Evolutionary conservation across 2,888 invertebrate genomes (phyloP).

Genomic region (Liposcelis brunnea): DNA sequence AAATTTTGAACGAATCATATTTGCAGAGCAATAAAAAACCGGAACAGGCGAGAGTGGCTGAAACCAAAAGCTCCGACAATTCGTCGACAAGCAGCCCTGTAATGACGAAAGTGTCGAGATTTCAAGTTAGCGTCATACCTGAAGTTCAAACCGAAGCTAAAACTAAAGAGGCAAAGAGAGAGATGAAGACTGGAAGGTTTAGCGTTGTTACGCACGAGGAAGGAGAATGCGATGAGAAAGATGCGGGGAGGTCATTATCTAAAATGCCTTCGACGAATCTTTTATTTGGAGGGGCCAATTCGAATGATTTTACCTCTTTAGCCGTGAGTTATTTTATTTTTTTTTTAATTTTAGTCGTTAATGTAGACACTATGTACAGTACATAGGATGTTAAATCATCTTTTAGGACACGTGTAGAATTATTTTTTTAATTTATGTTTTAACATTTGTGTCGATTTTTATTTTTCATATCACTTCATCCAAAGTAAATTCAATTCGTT

Average conservation of each 20-base stretch:
- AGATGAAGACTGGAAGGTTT: conserved; percentile 19
- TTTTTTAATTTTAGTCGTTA: neutral
- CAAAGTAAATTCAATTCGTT: too few species aligned
- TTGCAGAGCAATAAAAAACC: neutral
- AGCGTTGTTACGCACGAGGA: conserved; percentile 21
- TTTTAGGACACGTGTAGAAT: too few species aligned
- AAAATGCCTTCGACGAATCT: too few species aligned
- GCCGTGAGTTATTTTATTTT: neutral
- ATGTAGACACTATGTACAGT: too few species aligned
- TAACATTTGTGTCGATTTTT: too few species aligned
- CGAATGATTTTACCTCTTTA: neutral
- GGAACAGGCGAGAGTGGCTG: neutral
- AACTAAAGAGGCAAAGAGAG: neutral
- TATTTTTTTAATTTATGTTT: too few species aligned
- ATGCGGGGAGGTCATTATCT: too few species aligned
- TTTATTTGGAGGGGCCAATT: neutral
- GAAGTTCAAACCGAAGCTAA: conserved; percentile 24
- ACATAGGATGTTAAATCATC: too few species aligned
- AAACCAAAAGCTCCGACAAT: conserved; percentile 15
- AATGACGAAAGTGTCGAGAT: conserved; percentile 27
- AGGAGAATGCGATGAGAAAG: conserved; percentile 2
- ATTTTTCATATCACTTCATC: too few species aligned
- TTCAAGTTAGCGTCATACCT: conserved; percentile 34
- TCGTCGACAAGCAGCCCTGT: conserved; percentile 22
- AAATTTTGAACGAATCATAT: too few species aligned